These are phyloP conservation scores for Acyrthosiphon pisum DNA, from an alignment of 1,140 invertebrate genomes.

Conservation along the genomic window DNA sequence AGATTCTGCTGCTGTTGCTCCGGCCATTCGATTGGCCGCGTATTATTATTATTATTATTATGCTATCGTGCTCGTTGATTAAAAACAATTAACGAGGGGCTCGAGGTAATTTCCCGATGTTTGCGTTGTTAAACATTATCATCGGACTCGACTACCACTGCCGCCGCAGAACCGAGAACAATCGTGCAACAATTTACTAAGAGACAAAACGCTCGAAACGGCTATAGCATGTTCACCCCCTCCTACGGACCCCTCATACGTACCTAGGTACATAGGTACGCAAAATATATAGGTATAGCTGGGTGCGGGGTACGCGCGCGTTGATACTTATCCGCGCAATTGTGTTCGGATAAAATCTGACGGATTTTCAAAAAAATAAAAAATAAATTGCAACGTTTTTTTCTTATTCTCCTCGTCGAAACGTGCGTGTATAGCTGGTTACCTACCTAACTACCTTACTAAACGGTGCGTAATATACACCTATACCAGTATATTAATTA, in stretches of 20 bases:
- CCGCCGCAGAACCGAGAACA: neutral
- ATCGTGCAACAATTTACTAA: slow-evolving; percentile 4
- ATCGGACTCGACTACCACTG: neutral
- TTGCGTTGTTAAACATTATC: neutral
- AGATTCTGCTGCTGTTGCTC: neutral
- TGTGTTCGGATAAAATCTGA: neutral
- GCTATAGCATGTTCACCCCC: neutral
- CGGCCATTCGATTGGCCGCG: neutral
- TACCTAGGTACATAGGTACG: neutral
- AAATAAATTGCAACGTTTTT: neutral
- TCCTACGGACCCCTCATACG: too few species aligned
- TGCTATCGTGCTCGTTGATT: slow-evolving; percentile 38
- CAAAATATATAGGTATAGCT: neutral
- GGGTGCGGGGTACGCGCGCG: neutral
- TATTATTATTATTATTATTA: neutral
- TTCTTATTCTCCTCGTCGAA: neutral
- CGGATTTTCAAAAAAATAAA: slow-evolving; percentile 9
- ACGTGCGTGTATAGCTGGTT: neutral
- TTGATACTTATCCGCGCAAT: neutral
- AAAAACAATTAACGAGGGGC: slow-evolving; percentile 44
- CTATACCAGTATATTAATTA: too few species aligned
- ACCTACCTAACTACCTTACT: too few species aligned
- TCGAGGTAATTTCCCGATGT: slow-evolving; percentile 20
- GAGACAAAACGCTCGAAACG: neutral
- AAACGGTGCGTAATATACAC: too few species aligned